Conservation (phyloP, 2,113 vertebrate species). For the Triplophysa dalaica region DNA sequence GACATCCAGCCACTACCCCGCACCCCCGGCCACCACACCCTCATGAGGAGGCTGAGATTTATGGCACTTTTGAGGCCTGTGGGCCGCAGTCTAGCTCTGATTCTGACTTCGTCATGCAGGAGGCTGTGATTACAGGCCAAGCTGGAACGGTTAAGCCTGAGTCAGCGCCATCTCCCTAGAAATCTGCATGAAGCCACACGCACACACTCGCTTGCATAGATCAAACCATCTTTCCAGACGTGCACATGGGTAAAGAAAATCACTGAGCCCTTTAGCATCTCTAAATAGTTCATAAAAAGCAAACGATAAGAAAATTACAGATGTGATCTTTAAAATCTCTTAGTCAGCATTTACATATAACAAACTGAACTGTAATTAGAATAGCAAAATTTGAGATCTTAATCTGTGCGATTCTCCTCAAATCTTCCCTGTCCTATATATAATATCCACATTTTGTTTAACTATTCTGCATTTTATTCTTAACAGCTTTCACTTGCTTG, state of each 20-base stretch:
- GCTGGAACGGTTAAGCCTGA: slow-evolving; percentile 34
- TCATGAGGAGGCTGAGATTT: slow-evolving; percentile 53
- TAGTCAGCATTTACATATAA: no score
- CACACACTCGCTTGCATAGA: neutral
- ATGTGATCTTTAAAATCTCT: no score
- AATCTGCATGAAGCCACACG: slow-evolving; percentile 23
- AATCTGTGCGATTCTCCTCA: no score
- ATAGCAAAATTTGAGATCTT: no score
- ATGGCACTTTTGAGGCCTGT: slow-evolving; percentile 49
- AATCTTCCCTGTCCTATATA: no score
- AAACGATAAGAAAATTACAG: no score
- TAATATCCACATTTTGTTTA: no score
- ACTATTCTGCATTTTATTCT: no score
- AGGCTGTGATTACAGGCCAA: slow-evolving; percentile 50
- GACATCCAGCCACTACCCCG: slow-evolving; percentile 44
- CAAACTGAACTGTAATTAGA: no score
- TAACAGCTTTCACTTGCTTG: no score
- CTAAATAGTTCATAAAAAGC: slow-evolving; percentile 13
- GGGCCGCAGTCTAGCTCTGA: slow-evolving; percentile 31
- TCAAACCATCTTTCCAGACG: slow-evolving; percentile 21
- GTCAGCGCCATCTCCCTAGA: slow-evolving; percentile 23
- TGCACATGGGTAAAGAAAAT: slow-evolving; percentile 10
- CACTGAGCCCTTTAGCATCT: slow-evolving; percentile 6
- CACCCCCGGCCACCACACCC: slow-evolving; percentile 34
- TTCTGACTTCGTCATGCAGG: slow-evolving; percentile 19